These are phyloP conservation scores for Melanotus villosus DNA, from an alignment of 2,888 invertebrate genomes.

Conservation along the genomic window DNA sequence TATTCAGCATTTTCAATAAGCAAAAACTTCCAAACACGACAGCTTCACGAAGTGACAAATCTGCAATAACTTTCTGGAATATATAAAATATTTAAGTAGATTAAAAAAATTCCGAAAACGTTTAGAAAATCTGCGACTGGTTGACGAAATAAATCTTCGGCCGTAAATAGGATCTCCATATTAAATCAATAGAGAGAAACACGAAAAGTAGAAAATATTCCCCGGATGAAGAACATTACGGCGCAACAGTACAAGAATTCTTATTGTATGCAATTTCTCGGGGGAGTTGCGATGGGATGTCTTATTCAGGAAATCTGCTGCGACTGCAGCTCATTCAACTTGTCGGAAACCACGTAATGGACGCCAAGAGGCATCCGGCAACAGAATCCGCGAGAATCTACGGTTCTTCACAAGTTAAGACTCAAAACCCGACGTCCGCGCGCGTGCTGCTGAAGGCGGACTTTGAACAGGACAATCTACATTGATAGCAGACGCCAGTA, in stretches of 20 bases:
- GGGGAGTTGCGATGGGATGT: slow-evolving; percentile 23
- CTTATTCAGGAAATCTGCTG: slow-evolving; percentile 41
- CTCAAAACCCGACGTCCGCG: slow-evolving; percentile 39
- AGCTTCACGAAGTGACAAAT: too few relatives aligned
- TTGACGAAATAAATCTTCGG: neutral
- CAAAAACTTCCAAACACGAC: too few relatives aligned
- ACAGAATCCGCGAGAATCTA: slow-evolving; percentile 35
- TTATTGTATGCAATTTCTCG: slow-evolving; percentile 31
- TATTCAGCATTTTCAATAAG: too few relatives aligned
- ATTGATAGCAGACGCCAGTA: slow-evolving; percentile 47
- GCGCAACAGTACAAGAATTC: neutral
- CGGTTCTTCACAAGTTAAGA: slow-evolving; percentile 38
- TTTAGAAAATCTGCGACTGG: neutral
- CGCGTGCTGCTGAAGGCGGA: slow-evolving; percentile 40
- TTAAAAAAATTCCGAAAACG: slow-evolving; percentile 3
- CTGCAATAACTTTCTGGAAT: neutral
- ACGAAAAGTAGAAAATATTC: too few relatives aligned
- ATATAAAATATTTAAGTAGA: neutral
- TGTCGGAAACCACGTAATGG: slow-evolving; percentile 39
- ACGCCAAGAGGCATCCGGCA: slow-evolving; percentile 42
- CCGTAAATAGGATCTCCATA: slow-evolving; percentile 18
- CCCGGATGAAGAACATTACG: neutral
- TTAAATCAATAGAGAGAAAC: slow-evolving; percentile 9
- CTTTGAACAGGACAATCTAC: slow-evolving; percentile 41
- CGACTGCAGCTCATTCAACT: slow-evolving; percentile 40